phyloP scores from a whole-genome alignment of 2,797 vertebrate genomes.

The Tragopan temminckii region DNA sequence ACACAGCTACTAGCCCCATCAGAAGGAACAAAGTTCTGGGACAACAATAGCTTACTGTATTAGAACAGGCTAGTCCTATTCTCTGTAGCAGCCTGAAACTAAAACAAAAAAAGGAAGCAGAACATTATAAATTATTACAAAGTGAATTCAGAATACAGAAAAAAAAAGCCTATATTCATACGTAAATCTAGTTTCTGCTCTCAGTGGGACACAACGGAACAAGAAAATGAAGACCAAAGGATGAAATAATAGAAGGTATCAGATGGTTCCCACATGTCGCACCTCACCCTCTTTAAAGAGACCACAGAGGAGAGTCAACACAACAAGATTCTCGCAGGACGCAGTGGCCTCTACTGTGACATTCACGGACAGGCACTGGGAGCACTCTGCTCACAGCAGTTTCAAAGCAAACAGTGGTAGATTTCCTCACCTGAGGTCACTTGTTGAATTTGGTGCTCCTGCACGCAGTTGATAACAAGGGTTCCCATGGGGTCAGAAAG shows the following conservation, averaged over 20 bases:
- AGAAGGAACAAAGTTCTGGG: background rate
- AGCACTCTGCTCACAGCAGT: rapidly evolving
- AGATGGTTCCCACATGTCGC: rapidly evolving
- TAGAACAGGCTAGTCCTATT: background rate
- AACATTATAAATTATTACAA: background rate
- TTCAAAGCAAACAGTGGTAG: background rate
- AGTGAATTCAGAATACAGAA: background rate
- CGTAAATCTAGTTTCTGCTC: background rate
- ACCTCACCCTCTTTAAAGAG: background rate
- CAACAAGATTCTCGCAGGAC: background rate
- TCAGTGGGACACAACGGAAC: background rate
- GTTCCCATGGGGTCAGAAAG: background rate
- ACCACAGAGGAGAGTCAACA: background rate
- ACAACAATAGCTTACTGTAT: background rate
- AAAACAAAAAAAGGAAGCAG: background rate
- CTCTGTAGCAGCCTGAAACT: background rate
- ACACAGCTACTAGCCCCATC: background rate
- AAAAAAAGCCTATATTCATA: background rate
- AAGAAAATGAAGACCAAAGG: background rate
- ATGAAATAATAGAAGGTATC: background rate
- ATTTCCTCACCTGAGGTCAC: background rate
- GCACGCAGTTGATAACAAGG: background rate
- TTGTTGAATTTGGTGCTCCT: background rate
- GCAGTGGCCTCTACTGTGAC: background rate
- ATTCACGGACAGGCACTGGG: background rate